phyloP scores from a whole-genome alignment of 1,140 invertebrate genomes.

The Philopotamus ludificatus region DNA sequence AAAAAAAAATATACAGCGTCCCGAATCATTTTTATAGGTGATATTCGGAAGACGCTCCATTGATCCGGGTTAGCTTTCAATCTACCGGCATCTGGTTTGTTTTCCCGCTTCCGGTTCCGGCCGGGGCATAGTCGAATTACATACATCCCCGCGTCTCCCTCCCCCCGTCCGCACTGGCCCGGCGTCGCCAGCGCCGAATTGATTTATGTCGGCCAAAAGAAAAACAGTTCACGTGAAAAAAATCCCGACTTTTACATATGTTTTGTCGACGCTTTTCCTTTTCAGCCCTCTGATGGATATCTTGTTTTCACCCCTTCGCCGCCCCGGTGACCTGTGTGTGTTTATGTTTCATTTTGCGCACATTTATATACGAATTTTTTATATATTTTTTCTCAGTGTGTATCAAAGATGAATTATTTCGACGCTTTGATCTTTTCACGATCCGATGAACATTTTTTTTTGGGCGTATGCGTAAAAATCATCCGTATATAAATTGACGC shows the following conservation, averaged over 20 bases:
- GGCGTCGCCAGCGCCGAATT: constrained; percentile 35
- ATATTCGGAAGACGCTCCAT: constrained; percentile 26
- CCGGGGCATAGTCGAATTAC: constrained; percentile 9
- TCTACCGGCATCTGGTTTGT: constrained; percentile 28
- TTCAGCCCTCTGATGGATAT: constrained; percentile 24
- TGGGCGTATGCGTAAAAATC: too few relatives aligned
- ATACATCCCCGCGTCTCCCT: background rate
- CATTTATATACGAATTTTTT: background rate
- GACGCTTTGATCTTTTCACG: constrained; percentile 25
- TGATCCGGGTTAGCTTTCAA: constrained; percentile 29
- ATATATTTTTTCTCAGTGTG: background rate
- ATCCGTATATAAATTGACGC: too few relatives aligned
- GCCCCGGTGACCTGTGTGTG: background rate
- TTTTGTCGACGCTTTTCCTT: constrained; percentile 15
- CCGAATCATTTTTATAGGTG: constrained; percentile 28
- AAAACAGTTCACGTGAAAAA: constrained; percentile 24
- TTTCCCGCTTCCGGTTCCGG: constrained; percentile 19
- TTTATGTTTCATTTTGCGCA: background rate
- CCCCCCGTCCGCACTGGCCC: constrained; percentile 13
- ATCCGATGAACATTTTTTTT: constrained; percentile 10
- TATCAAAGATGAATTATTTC: constrained; percentile 11
- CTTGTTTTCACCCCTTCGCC: background rate
- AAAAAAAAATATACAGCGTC: background rate
- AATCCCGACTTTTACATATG: constrained; percentile 30
- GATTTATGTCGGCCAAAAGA: constrained; percentile 37